phyloP scores from a whole-genome alignment of 1,140 invertebrate species.

The Drosophila ogumai region DNA sequence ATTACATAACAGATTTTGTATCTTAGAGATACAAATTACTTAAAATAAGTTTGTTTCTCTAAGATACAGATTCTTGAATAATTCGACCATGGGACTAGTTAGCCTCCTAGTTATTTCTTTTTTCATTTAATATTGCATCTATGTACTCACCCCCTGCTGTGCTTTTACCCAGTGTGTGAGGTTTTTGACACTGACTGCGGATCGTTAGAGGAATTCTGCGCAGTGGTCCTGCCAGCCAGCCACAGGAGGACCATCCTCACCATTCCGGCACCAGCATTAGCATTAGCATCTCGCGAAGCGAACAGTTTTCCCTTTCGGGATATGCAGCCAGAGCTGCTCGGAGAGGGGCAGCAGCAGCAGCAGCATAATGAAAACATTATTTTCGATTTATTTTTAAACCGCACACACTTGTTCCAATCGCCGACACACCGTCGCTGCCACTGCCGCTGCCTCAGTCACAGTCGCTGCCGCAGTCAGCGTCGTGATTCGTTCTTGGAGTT shows the following conservation, averaged over 20 bases:
- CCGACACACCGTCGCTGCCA: slow-evolving; percentile 44
- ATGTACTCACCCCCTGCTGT: slow-evolving; percentile 3
- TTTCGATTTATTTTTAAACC: slow-evolving; percentile 77
- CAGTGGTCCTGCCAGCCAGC: slow-evolving; percentile 66
- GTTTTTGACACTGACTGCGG: slow-evolving; percentile 77
- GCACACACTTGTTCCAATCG: slow-evolving; percentile 79
- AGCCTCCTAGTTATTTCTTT: too few species aligned
- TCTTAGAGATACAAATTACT: too few species aligned
- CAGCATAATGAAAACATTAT: slow-evolving; percentile 76
- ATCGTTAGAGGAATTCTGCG: slow-evolving; percentile 74
- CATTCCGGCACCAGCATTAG: neutral
- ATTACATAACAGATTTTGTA: too few species aligned
- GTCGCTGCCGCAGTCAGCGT: slow-evolving; percentile 3
- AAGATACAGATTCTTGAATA: too few species aligned
- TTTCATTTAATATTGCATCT: neutral
- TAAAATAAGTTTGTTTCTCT: too few species aligned
- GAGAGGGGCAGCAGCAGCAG: neutral
- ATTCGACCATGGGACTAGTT: too few species aligned
- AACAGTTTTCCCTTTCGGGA: slow-evolving; percentile 60
- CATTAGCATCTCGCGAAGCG: slow-evolving; percentile 12
- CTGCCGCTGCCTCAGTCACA: neutral
- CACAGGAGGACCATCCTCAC: slow-evolving; percentile 9
- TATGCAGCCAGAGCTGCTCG: slow-evolving; percentile 12
- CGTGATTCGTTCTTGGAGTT: slow-evolving; percentile 35
- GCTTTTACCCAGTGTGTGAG: slow-evolving; percentile 31